Conservation (phyloP, 2,888 invertebrate species). For the Melitaea athalia region DNA sequence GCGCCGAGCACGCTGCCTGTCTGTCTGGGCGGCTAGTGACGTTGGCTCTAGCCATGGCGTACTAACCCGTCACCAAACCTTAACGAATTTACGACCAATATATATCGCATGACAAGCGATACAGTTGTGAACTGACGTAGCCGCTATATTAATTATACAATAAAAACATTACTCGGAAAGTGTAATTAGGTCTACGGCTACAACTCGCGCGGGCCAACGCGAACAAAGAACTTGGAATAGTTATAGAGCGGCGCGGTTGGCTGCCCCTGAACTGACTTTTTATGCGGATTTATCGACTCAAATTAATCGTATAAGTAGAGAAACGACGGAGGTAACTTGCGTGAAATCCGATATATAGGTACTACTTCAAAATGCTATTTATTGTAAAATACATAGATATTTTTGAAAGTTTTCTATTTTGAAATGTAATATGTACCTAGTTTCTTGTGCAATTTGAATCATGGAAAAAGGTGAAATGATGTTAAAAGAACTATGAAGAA, state of each 20-base stretch:
- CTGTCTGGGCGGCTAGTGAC: conserved; percentile 71
- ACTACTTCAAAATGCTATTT: conserved; percentile 52
- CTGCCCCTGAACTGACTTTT: conserved; percentile 73
- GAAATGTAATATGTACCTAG: neutral
- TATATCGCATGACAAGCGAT: conserved; percentile 33
- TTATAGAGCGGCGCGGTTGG: conserved; percentile 70
- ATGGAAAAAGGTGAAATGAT: neutral
- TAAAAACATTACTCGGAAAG: conserved; percentile 58
- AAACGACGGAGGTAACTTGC: conserved; percentile 72
- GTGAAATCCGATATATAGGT: conserved; percentile 75
- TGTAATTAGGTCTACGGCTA: conserved; percentile 41
- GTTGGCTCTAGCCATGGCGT: conserved; percentile 45
- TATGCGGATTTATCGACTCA: conserved; percentile 81
- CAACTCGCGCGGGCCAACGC: conserved; percentile 49
- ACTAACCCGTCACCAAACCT: conserved; percentile 53
- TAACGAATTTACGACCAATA: conserved; percentile 61
- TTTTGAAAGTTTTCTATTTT: neutral
- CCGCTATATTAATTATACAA: conserved; percentile 50
- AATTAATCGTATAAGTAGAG: conserved; percentile 81
- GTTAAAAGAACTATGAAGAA: neutral
- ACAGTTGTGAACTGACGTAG: conserved; percentile 32
- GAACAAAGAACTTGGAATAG: conserved; percentile 74
- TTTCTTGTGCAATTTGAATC: neutral
- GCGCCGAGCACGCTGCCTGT: conserved; percentile 78
- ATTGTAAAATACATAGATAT: conserved; percentile 28